A percentile compares a stretch with the other conserved stretches of the same genome.
Conservation (phyloP, 2,888 invertebrate genomes). For the Altica lythri region DNA sequence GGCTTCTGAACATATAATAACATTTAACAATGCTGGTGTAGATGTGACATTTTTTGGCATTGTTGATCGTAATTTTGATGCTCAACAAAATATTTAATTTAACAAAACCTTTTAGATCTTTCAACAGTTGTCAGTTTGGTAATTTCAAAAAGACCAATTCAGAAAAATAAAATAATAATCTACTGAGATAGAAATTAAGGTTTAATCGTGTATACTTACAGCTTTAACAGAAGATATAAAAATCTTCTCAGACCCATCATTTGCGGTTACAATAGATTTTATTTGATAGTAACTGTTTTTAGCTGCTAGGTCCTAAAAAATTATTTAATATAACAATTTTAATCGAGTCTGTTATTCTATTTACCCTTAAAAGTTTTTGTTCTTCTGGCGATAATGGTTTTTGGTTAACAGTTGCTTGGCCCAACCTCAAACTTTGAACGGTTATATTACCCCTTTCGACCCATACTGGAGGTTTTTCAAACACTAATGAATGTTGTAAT, state of each 20-base stretch:
- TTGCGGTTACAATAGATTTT: conserved; percentile 68
- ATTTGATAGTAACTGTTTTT: conserved; percentile 77
- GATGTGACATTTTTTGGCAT: too few species aligned
- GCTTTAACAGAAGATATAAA: conserved; percentile 83
- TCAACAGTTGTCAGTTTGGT: too few species aligned
- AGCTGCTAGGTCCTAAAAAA: conserved; percentile 65
- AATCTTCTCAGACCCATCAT: conserved; percentile 68
- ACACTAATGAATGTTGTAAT: conserved; percentile 67
- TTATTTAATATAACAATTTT: not conserved
- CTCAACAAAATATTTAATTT: too few species aligned
- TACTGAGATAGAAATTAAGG: too few species aligned
- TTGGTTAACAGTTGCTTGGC: conserved; percentile 68
- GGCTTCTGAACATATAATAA: too few species aligned
- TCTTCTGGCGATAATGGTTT: conserved; percentile 63
- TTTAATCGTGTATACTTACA: conserved; percentile 61
- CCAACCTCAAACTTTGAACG: conserved; percentile 71
- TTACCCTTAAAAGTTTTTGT: conserved; percentile 63
- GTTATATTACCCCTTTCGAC: conserved; percentile 72
- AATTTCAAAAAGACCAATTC: too few species aligned
- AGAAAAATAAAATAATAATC: too few species aligned
- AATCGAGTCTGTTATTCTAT: conserved; percentile 4
- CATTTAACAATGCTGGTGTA: too few species aligned
- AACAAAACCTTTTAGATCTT: too few species aligned
- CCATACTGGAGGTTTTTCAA: conserved; percentile 61
- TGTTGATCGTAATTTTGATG: too few species aligned